These are phyloP conservation scores for Typhlichthys eigenmanni DNA, from an alignment of 2,797 vertebrate genomes.

Conservation along the genomic window DNA sequence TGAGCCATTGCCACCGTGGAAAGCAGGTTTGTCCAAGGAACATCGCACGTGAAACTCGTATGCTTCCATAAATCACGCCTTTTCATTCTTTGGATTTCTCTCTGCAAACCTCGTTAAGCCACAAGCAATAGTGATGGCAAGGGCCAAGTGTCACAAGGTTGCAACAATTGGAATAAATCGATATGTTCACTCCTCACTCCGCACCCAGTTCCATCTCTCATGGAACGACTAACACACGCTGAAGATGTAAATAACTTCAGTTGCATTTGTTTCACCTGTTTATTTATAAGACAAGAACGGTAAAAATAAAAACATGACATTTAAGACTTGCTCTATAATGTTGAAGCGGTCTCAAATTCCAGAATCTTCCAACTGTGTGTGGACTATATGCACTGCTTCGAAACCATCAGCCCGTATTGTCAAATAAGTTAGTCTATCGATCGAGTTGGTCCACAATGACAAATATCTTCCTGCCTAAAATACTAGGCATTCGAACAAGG, in stretches of 20 bases:
- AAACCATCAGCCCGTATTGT: too few relatives aligned
- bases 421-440: too few relatives aligned
- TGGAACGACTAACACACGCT: too few relatives aligned
- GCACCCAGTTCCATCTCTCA: neutral
- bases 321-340: too few relatives aligned
- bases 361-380: too few relatives aligned
- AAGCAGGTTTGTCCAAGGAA: constrained; percentile 76
- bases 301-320: too few relatives aligned
- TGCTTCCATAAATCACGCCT: constrained; percentile 73
- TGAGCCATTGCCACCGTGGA: constrained; percentile 67
- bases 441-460: neutral
- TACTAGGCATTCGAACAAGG: neutral
- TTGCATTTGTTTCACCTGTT: too few relatives aligned
- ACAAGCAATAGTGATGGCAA: constrained; percentile 49
- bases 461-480: neutral
- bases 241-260: too few relatives aligned
- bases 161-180: constrained; percentile 29
- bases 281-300: too few relatives aligned
- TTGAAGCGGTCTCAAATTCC: too few relatives aligned
- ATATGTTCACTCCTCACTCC: neutral
- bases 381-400: too few relatives aligned
- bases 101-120: constrained; percentile 68
- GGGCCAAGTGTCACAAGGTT: constrained; percentile 51
- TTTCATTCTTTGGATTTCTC: constrained; percentile 69
- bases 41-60: constrained; percentile 76